phyloP scores from a whole-genome alignment of 1,140 invertebrate species.

The Heliconius hewitsoni region DNA sequence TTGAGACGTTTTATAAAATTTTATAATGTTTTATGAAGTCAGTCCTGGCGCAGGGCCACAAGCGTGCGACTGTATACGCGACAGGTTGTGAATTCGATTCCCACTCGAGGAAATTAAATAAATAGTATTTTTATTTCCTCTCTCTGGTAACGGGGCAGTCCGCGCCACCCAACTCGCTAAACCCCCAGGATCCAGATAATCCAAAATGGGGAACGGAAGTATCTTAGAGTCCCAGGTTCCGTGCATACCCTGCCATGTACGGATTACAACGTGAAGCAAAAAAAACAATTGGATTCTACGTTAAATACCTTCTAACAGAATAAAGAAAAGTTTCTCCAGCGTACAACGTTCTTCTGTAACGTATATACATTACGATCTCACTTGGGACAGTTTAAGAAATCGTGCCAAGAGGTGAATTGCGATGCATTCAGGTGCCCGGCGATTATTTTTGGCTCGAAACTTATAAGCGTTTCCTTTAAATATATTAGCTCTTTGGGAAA shows the following conservation, averaged over 20 bases:
- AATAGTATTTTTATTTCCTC: background rate
- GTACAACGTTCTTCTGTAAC: conserved; percentile 19
- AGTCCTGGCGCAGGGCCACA: too few species aligned
- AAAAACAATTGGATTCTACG: background rate
- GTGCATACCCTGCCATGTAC: too few species aligned
- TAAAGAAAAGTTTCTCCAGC: background rate
- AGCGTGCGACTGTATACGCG: too few species aligned
- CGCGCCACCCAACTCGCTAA: too few species aligned
- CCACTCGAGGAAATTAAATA: background rate
- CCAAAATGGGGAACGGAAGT: too few species aligned
- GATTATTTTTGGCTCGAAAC: conserved; percentile 65
- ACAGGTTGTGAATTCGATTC: too few species aligned
- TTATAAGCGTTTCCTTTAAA: conserved; percentile 15
- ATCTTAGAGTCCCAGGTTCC: too few species aligned
- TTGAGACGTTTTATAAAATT: background rate
- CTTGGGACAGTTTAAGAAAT: conserved; percentile 59
- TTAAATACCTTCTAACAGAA: background rate
- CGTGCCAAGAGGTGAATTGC: conserved; percentile 68
- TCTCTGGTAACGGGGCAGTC: too few species aligned
- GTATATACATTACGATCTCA: conserved; percentile 48
- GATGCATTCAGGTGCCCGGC: conserved; percentile 67
- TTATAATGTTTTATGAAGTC: too few species aligned
- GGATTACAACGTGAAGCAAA: background rate
- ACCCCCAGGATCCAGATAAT: too few species aligned
- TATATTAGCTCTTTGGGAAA: conserved; percentile 1